phyloP scores from a whole-genome alignment of 2,797 vertebrate species.

The Melanotaenia trifasciata region DNA sequence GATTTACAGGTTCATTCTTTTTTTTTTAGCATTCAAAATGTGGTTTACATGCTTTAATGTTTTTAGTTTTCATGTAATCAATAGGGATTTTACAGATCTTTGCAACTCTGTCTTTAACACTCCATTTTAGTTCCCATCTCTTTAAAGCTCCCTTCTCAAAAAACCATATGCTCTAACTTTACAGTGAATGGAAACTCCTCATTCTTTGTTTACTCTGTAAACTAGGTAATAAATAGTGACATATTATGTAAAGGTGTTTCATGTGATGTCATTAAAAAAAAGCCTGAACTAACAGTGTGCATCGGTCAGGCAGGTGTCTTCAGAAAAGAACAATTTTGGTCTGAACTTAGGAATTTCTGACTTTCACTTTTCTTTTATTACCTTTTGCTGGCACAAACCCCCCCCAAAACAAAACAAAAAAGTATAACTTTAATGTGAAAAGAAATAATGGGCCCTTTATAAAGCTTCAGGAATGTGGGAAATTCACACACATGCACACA shows the following conservation, averaged over 20 bases:
- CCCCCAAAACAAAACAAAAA: neutral
- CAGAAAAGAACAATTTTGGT: no score
- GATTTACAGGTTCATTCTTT: no score
- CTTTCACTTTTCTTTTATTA: neutral
- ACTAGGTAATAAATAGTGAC: neutral
- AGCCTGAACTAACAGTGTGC: neutral
- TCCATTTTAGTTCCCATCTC: no score
- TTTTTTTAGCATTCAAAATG: no score
- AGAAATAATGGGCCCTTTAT: neutral
- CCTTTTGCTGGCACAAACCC: neutral
- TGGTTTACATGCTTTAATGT: no score
- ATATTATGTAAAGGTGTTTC: neutral
- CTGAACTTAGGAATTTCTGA: neutral
- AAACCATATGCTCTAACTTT: no score
- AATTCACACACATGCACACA: constrained; percentile 18
- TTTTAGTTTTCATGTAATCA: no score
- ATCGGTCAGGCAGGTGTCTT: neutral
- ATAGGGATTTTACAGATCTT: no score
- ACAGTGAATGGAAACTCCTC: neutral
- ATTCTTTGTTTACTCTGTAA: neutral
- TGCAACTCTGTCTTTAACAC: no score
- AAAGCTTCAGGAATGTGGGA: constrained; percentile 54
- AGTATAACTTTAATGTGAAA: neutral
- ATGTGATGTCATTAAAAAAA: neutral
- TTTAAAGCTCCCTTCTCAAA: no score